Percentiles rank a stretch among this genome's conserved stretches.
These are phyloP conservation scores for Leucoma salicis DNA, from an alignment of 2,888 invertebrate genomes.

Conservation along the genomic window DNA sequence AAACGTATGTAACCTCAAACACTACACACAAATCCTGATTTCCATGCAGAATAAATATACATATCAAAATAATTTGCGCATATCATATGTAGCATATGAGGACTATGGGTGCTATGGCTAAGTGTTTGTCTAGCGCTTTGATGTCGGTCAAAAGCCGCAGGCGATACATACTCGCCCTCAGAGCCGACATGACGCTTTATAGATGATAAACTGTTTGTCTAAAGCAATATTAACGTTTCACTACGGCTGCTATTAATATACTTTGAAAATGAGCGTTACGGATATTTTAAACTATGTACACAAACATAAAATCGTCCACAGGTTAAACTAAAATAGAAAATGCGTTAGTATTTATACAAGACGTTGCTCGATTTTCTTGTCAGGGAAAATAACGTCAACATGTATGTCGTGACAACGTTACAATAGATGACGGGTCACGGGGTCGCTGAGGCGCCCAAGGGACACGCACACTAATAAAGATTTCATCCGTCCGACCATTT, in stretches of 20 bases:
- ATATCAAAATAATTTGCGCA: constrained; percentile 17
- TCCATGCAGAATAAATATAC: constrained; percentile 1
- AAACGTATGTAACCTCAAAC: background rate
- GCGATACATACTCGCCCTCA: constrained; percentile 39
- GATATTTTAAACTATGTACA: background rate
- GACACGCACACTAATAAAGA: constrained; percentile 15
- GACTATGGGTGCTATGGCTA: constrained; percentile 25
- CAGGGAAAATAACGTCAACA: constrained; percentile 23
- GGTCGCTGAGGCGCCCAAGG: constrained; percentile 23
- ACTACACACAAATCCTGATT: background rate
- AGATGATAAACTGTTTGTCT: constrained; percentile 61
- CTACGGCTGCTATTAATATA: constrained; percentile 38
- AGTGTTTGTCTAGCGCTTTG: constrained; percentile 52
- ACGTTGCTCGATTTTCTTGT: constrained; percentile 5
- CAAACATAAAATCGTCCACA: background rate
- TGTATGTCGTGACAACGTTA: constrained; percentile 27
- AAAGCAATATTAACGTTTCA: constrained; percentile 58
- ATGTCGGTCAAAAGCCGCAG: constrained; percentile 50
- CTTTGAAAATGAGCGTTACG: constrained; percentile 2
- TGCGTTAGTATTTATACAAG: background rate
- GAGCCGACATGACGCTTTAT: constrained; percentile 34
- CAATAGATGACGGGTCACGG: constrained; percentile 39
- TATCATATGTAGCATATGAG: constrained; percentile 31
- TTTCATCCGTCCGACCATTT: constrained; percentile 38
- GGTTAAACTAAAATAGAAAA: background rate